Evolutionary conservation across 2,888 invertebrate genomes (phyloP), one percentile per base, ranked within the genome.

Genomic region (Meteorus cinctellus): DNA sequence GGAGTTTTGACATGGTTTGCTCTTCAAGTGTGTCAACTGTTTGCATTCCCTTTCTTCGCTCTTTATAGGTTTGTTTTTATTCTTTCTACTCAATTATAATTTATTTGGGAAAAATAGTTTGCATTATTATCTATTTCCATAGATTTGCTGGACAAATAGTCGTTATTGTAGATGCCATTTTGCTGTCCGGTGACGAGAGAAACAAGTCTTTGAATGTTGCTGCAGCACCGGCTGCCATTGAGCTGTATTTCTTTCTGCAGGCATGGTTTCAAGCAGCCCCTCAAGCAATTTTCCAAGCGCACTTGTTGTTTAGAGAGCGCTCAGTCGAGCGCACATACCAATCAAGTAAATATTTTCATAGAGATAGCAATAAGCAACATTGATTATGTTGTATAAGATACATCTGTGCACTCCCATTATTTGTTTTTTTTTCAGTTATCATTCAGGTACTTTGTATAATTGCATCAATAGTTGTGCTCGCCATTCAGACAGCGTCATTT

Each of bases 261-360:
- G 94, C 95, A 1, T 96, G 95, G 89, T 90, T 95, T 12, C 96
- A 96, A 85, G 93, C 95, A 2, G 94, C 94, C 0, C 96, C 96
- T 0, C 94, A 95, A 88, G 92, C 94, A 59, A 87, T 94, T 36
- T 90, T 94, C 81, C 95, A 92, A 88, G 91, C 91, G 24, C 93
- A 93, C 85, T 90, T 95, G 83, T 91, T 96, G 87, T 91, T 93
- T 73, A 89, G 91, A 51, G 92, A 92, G 81, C 91, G 92, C 45
- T 87, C 91, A 6, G n/a, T 80, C 36, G 90, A 92, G 71, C 89
- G 91, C 5, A 91, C 92, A 68, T 92, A 91, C 86, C 92, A 94
- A 84, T 94, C 94, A 90, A 92, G 95, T 95, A 90, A 45, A 59
- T 66, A 55, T 55, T 31, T 2, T 41, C 41, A 41, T 41, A 2